phyloP scores from a whole-genome alignment of 2,113 vertebrate species.

The Otolemur garnettii region DNA sequence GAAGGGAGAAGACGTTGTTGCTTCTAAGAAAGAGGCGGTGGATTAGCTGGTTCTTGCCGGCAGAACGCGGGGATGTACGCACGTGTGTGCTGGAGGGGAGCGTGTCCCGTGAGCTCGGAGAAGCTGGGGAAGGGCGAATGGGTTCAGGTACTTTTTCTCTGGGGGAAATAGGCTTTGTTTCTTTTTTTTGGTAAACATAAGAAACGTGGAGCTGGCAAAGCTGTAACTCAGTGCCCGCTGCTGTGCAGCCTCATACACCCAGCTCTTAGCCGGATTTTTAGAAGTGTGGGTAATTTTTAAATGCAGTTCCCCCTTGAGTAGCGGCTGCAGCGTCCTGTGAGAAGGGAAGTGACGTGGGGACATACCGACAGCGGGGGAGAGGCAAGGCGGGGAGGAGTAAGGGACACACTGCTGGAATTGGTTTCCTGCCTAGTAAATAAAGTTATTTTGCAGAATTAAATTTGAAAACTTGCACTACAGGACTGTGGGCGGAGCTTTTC shows the following conservation, averaged over 20 bases:
- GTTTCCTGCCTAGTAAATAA: constrained; percentile 76
- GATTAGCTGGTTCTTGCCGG: constrained; percentile 10
- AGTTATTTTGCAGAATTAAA: constrained; percentile 83
- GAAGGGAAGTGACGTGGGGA: neutral
- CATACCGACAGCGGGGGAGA: neutral
- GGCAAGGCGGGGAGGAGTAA: constrained; percentile 60
- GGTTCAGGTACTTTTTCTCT: constrained; percentile 84
- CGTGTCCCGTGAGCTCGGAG: neutral
- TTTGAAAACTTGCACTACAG: constrained; percentile 88
- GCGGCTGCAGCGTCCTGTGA: constrained; percentile 61
- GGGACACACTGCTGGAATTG: constrained; percentile 69
- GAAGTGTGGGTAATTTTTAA: constrained; percentile 14
- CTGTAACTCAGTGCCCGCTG: constrained; percentile 78
- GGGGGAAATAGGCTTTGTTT: constrained; percentile 66
- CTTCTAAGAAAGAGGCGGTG: constrained; percentile 49
- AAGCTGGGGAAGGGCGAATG: constrained; percentile 48
- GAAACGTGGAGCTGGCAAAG: constrained; percentile 68
- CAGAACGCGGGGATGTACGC: neutral
- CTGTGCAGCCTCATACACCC: constrained; percentile 78
- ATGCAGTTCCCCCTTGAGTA: constrained; percentile 67
- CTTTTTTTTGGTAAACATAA: constrained; percentile 67
- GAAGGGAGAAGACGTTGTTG: neutral
- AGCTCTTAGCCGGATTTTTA: constrained; percentile 61
- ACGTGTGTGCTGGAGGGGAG: neutral
- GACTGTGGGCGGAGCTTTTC: constrained; percentile 86